Evolutionary conservation across 2,888 invertebrate species (phyloP).

Genomic region (Oscheius onirici): DNA sequence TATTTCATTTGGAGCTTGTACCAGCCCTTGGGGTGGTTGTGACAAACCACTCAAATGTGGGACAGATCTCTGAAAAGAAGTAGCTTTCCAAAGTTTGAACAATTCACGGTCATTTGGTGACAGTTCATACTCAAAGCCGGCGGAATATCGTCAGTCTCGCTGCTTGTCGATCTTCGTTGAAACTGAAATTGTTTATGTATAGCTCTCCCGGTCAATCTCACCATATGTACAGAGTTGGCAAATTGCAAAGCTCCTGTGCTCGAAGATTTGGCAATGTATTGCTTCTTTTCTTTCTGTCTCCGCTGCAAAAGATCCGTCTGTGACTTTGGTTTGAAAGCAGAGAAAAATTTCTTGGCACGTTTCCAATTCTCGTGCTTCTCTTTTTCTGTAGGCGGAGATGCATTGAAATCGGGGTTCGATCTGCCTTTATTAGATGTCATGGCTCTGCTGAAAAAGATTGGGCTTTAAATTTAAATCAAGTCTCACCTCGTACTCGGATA

Average conservation of each 20-base stretch:
- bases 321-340: slow-evolving; percentile 52
- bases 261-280: slow-evolving; percentile 40
- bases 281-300: slow-evolving; percentile 11
- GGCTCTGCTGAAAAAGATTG: background rate
- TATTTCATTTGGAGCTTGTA: slow-evolving; percentile 42
- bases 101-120: slow-evolving; percentile 28
- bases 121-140: slow-evolving; percentile 41
- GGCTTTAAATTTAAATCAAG: background rate
- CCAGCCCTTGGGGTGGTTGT: slow-evolving; percentile 42
- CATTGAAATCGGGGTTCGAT: slow-evolving; percentile 49
- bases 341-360: slow-evolving; percentile 52
- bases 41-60: slow-evolving; percentile 13
- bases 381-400: slow-evolving; percentile 19
- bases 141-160: slow-evolving; percentile 39
- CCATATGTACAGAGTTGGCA: slow-evolving; percentile 19
- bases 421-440: slow-evolving; percentile 39
- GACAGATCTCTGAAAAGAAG: slow-evolving; percentile 20
- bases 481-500: slow-evolving; percentile 22
- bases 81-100: too few relatives aligned
- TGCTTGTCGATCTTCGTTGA: slow-evolving; percentile 23
- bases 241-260: slow-evolving; percentile 46
- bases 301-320: slow-evolving; percentile 40
- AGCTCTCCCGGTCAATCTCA: background rate
- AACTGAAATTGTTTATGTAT: slow-evolving; percentile 1
- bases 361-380: slow-evolving; percentile 47